Conservation (phyloP, 2,888 invertebrate genomes). For the Anagyrus pseudococci region DNA sequence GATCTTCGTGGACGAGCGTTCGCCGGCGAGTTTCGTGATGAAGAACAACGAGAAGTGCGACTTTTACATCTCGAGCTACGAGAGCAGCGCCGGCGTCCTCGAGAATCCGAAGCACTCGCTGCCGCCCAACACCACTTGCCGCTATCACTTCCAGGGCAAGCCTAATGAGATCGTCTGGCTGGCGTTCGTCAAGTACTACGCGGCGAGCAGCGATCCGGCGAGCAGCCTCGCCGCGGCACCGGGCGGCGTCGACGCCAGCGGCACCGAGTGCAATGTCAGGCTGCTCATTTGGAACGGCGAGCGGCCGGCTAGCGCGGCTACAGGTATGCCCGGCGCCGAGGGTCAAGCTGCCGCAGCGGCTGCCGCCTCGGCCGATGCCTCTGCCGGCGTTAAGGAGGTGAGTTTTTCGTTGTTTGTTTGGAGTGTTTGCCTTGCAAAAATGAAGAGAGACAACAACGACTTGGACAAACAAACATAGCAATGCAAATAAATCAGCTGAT, state of each 20-base stretch:
- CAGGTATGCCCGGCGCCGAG: neutral
- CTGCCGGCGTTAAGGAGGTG: conserved; percentile 10
- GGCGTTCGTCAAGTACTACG: conserved; percentile 83
- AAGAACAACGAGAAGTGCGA: conserved; percentile 78
- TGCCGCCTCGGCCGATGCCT: neutral
- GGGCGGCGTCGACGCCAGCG: conserved; percentile 49
- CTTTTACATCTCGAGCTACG: conserved; percentile 77
- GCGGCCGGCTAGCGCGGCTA: conserved; percentile 10
- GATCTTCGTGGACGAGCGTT: conserved; percentile 77
- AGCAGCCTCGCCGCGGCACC: conserved; percentile 50
- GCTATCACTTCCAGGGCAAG: conserved; percentile 79
- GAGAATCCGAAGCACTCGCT: conserved; percentile 80
- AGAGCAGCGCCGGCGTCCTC: conserved; percentile 75
- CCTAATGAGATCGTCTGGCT: conserved; percentile 82
- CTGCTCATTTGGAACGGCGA: conserved; percentile 79
- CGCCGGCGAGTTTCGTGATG: conserved; percentile 71
- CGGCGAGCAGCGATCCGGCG: conserved; percentile 71
- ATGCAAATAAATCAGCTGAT: no score
- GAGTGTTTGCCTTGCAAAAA: no score
- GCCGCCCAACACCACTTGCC: conserved; percentile 83
- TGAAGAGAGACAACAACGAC: no score
- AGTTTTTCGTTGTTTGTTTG: neutral
- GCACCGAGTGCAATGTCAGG: conserved; percentile 76
- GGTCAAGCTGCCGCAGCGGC: neutral
- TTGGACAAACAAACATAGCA: no score